Conservation (phyloP, 2,113 vertebrate genomes). For the Syngnathoides biaculeatus region DNA sequence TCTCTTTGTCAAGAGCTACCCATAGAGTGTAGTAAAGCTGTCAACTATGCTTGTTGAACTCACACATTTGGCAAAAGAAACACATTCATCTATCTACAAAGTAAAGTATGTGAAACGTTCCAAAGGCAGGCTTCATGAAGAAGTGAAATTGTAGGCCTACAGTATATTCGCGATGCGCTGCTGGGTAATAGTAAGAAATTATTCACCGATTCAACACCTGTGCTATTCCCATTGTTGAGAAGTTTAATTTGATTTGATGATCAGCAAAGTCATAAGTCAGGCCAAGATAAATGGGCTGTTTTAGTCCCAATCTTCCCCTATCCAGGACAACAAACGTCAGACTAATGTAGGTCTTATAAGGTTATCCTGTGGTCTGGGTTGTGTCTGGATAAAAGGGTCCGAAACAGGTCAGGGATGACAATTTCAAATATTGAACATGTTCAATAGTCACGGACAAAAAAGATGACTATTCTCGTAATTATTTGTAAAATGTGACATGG, state of each 20-base stretch:
- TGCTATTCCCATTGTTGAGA: background rate
- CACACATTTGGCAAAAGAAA: conserved; percentile 4
- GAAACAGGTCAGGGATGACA: too few species aligned
- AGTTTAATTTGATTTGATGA: background rate
- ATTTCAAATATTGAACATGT: too few species aligned
- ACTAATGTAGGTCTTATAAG: too few species aligned
- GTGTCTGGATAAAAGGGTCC: too few species aligned
- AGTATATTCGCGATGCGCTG: background rate
- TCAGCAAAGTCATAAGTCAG: background rate
- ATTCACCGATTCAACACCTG: background rate
- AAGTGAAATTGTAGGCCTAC: background rate
- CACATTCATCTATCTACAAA: conserved; percentile 2
- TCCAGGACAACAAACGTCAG: too few species aligned
- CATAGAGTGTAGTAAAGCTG: background rate
- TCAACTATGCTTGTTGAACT: conserved; percentile 19
- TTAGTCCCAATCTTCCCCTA: too few species aligned
- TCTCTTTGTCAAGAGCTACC: conserved; percentile 10
- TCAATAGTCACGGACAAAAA: too few species aligned
- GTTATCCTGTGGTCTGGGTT: too few species aligned
- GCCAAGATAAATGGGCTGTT: too few species aligned
- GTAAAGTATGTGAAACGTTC: background rate
- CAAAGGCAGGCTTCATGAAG: background rate
- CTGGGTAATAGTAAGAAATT: background rate
- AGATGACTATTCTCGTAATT: too few species aligned
- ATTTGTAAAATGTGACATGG: too few species aligned